These are phyloP conservation scores for Idaea straminata DNA, from an alignment of 2,888 invertebrate genomes.

Conservation along the genomic window DNA sequence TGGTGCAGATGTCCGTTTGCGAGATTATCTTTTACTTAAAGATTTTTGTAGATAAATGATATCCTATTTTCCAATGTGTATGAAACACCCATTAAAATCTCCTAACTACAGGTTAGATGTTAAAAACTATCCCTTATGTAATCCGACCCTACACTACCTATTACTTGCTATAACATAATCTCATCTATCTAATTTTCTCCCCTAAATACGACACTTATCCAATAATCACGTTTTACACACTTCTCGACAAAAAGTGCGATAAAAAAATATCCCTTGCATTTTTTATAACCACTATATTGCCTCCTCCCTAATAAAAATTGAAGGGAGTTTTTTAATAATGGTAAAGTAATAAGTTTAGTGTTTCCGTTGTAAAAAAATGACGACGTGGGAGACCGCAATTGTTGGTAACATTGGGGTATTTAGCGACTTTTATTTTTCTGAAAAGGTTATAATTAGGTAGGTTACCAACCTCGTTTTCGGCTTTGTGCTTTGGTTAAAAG, in stretches of 20 bases:
- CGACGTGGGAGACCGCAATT: slow-evolving; percentile 39
- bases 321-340: slow-evolving; percentile 50
- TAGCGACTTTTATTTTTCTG: not conserved
- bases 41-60: not conserved
- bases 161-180: not conserved
- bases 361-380: slow-evolving; percentile 36
- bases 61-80: not conserved
- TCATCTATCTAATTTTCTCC: not conserved
- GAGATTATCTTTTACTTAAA: not conserved
- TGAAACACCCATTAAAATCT: not conserved
- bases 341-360: slow-evolving; percentile 19
- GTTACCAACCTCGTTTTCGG: slow-evolving; percentile 5
- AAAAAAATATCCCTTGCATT: slow-evolving; percentile 45
- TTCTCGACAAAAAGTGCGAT: slow-evolving; percentile 22
- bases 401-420: not conserved
- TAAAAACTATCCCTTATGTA: not conserved
- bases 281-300: slow-evolving; percentile 48
- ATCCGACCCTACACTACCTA: not conserved
- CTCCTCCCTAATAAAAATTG: slow-evolving; percentile 38
- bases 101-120: not conserved
- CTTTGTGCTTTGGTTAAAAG: not conserved
- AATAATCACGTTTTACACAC: slow-evolving; percentile 32
- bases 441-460: slow-evolving; percentile 13
- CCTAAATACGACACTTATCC: slow-evolving; percentile 29
- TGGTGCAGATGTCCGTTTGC: not conserved